Percentiles rank a stretch among this genome's conserved stretches.
phyloP scores from a whole-genome alignment of 1,140 invertebrate genomes.

The Caenorhabditis tropicalis region DNA sequence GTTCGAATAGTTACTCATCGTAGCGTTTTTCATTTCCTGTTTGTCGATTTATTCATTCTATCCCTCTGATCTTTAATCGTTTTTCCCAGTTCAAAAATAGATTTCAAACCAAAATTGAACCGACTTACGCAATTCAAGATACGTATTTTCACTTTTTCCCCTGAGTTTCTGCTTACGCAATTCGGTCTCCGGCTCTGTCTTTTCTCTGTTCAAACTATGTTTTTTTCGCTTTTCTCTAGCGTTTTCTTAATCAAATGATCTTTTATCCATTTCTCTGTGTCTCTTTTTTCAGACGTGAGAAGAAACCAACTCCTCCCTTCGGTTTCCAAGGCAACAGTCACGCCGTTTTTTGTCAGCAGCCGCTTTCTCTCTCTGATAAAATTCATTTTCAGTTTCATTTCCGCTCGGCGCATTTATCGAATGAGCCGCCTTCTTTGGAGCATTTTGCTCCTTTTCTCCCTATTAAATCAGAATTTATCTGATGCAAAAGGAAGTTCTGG shows the following conservation, averaged over 20 bases:
- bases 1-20: no score
- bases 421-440: slow-evolving; percentile 18
- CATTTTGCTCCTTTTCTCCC: neutral
- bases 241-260: neutral
- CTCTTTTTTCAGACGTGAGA: neutral
- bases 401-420: neutral
- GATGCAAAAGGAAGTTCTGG: slow-evolving; percentile 4
- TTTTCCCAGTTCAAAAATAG: neutral
- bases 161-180: neutral
- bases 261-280: neutral
- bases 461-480: neutral
- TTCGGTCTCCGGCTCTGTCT: neutral
- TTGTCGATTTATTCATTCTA: neutral
- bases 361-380: neutral
- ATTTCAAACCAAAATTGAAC: no score
- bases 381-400: neutral
- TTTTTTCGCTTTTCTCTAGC: neutral
- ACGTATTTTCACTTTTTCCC: neutral
- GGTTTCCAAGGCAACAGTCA: neutral
- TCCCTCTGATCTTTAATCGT: neutral
- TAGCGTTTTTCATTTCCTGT: neutral
- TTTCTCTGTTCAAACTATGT: neutral
- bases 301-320: neutral
- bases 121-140: neutral
- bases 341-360: slow-evolving; percentile 5